Evolutionary conservation across 2,797 vertebrate genomes (phyloP).

Genomic region (Spheniscus humboldti): DNA sequence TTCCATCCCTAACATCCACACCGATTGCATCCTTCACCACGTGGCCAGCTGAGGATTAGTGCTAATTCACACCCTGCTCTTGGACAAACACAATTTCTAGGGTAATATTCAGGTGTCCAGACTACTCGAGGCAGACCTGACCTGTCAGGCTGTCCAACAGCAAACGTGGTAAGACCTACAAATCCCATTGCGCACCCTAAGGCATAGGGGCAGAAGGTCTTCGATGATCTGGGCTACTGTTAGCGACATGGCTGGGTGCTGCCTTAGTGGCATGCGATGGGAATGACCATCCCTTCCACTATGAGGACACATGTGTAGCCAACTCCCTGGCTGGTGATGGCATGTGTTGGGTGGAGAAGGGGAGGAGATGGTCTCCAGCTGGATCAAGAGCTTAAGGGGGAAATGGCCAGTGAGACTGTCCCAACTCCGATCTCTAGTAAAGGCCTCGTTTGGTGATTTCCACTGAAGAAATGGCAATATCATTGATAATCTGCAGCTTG

Average conservation of each 20-base stretch:
- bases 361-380: neutral
- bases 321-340: neutral
- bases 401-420: neutral
- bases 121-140: neutral
- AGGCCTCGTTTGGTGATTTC: constrained; percentile 72
- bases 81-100: neutral
- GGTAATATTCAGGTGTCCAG: neutral
- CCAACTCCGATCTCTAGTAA: neutral
- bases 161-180: neutral
- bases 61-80: neutral
- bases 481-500: constrained; percentile 77
- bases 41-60: neutral
- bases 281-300: neutral
- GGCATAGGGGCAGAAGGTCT: neutral
- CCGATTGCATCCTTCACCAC: fast-evolving
- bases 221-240: neutral
- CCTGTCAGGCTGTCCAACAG: neutral
- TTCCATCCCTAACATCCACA: neutral
- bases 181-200: neutral
- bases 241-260: neutral
- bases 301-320: fast-evolving
- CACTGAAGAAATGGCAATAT: constrained; percentile 75
- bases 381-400: neutral
- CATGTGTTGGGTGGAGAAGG: neutral
- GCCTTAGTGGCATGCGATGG: neutral